phyloP scores from a whole-genome alignment of 2,797 vertebrate genomes.

The Columba guinea region DNA sequence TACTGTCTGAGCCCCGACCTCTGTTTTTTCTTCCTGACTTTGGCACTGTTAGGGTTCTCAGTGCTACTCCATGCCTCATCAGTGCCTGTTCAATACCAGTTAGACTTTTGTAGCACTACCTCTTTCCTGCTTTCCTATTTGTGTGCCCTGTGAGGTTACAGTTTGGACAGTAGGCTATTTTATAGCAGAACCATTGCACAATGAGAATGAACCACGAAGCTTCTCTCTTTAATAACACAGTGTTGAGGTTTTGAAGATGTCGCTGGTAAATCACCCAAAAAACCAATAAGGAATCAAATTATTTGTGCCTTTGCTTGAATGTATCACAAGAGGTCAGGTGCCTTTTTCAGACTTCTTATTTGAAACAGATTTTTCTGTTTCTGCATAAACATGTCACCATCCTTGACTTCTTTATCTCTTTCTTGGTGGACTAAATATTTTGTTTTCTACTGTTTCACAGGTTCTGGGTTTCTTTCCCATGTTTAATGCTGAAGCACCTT shows the following conservation, averaged over 20 bases:
- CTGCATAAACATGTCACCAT: rapidly evolving
- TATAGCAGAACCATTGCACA: neutral
- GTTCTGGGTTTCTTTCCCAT: neutral
- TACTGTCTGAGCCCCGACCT: neutral
- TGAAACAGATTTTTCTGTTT: neutral
- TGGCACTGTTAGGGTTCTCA: neutral
- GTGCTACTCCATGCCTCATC: neutral
- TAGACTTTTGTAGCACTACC: neutral
- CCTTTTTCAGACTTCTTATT: neutral
- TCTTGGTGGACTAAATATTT: neutral
- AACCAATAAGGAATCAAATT: neutral
- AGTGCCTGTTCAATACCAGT: neutral
- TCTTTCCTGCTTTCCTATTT: neutral
- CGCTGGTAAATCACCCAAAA: neutral
- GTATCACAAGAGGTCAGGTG: neutral
- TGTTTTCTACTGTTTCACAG: neutral
- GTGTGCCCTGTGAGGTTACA: neutral
- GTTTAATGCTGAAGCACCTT: neutral
- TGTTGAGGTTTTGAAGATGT: neutral
- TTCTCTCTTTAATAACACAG: neutral
- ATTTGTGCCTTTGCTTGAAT: neutral
- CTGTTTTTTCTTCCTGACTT: neutral
- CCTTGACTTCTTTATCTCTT: neutral
- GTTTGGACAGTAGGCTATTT: neutral
- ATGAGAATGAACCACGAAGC: neutral